A percentile compares a stretch with the other conserved stretches of the same genome.
Evolutionary conservation across 64 coral and sea anemone species (phyloP).

Genomic region (Stichodactyla mertensii): DNA sequence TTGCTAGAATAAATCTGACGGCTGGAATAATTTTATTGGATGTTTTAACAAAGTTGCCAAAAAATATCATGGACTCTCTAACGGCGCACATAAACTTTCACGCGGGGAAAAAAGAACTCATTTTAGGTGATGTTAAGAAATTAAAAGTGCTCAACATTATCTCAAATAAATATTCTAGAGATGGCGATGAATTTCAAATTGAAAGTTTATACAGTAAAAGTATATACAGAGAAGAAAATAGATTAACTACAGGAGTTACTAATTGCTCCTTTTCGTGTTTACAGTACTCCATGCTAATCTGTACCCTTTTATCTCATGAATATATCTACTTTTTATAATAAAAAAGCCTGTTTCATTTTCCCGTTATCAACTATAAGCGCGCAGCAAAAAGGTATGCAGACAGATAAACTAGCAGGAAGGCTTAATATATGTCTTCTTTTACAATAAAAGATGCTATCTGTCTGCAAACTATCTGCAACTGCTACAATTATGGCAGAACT

Average conservation of each 20-base stretch:
- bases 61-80: no score
- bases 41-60: no score
- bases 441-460: background rate
- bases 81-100: no score
- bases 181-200: no score
- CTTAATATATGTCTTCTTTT: no score
- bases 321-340: background rate
- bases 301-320: background rate
- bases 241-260: background rate
- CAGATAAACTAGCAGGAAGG: background rate
- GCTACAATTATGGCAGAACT: background rate
- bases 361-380: background rate
- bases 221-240: background rate
- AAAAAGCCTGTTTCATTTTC: background rate
- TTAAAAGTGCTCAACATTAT: no score
- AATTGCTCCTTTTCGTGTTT: background rate
- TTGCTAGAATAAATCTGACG: no score
- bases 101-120: no score
- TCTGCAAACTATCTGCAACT: background rate
- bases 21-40: no score
- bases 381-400: background rate
- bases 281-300: background rate
- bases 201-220: no score
- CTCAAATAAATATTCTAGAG: no score
- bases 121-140: no score